A percentile compares a stretch with the other conserved stretches of the same genome.
Conservation (phyloP, 1,140 invertebrate species). For the Brachionus asplanchnoidis region DNA sequence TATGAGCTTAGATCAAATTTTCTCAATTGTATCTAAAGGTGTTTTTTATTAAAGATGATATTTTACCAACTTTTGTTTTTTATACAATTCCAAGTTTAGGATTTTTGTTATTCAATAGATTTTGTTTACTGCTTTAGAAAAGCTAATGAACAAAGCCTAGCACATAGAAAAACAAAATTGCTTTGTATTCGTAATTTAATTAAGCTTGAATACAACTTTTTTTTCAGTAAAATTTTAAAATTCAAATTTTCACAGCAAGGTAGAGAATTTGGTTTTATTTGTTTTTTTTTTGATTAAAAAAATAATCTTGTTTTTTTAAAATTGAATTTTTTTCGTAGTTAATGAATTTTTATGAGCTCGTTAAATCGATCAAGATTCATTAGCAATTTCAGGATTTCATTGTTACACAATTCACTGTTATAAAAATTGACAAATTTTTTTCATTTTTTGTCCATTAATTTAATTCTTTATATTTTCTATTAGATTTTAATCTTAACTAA, state of each 20-base stretch:
- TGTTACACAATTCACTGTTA: background rate
- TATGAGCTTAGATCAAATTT: background rate
- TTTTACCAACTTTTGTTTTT: background rate
- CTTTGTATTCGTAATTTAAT: background rate
- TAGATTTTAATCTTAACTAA: background rate
- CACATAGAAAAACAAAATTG: background rate
- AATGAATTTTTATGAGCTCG: background rate
- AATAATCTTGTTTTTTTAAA: background rate
- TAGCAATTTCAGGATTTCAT: background rate
- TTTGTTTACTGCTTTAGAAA: background rate
- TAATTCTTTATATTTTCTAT: background rate
- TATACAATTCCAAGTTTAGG: background rate
- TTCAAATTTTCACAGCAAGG: background rate
- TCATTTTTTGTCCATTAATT: background rate
- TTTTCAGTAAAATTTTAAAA: background rate
- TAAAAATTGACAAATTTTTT: background rate
- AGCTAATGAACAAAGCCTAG: background rate
- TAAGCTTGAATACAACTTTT: background rate
- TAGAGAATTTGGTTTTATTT: background rate
- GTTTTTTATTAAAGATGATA: background rate
- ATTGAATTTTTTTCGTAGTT: background rate
- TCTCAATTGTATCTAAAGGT: background rate
- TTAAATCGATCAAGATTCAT: background rate
- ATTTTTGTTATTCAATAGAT: background rate
- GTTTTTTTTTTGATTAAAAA: background rate